These are phyloP conservation scores for Silurus lanzhouensis DNA, from an alignment of 2,797 vertebrate genomes.

Conservation along the genomic window DNA sequence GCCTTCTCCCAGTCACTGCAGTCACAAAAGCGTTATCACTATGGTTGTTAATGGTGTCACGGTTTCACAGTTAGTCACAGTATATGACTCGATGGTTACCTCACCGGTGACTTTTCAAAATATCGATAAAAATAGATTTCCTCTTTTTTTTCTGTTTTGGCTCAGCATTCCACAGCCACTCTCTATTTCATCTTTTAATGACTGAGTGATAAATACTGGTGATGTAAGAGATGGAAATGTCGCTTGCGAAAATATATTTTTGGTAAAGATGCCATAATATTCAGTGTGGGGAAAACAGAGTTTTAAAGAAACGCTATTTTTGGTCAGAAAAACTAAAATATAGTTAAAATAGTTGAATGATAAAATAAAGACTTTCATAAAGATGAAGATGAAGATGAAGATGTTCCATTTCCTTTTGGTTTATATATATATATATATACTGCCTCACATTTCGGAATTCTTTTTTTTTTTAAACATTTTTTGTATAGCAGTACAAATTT, in stretches of 20 bases:
- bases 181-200: slow-evolving; percentile 28
- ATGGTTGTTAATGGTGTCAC: slow-evolving; percentile 8
- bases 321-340: not conserved
- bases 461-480: too few species aligned
- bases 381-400: too few species aligned
- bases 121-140: slow-evolving; percentile 1
- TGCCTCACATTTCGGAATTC: too few species aligned
- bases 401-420: not conserved
- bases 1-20: not conserved
- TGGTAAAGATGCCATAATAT: not conserved
- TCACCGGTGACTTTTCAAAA: slow-evolving; percentile 1
- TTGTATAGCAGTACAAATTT: too few species aligned
- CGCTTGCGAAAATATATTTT: not conserved
- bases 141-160: not conserved
- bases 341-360: not conserved
- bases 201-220: slow-evolving; percentile 26
- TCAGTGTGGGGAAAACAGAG: not conserved
- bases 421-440: not conserved
- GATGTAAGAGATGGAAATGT: slow-evolving; percentile 24
- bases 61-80: slow-evolving; percentile 7
- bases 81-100: slow-evolving; percentile 10
- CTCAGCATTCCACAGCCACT: not conserved
- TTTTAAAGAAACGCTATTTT: not conserved
- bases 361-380: not conserved
- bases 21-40: not conserved